phyloP scores from a whole-genome alignment of 2,888 invertebrate genomes.

The Chironomus tentans region DNA sequence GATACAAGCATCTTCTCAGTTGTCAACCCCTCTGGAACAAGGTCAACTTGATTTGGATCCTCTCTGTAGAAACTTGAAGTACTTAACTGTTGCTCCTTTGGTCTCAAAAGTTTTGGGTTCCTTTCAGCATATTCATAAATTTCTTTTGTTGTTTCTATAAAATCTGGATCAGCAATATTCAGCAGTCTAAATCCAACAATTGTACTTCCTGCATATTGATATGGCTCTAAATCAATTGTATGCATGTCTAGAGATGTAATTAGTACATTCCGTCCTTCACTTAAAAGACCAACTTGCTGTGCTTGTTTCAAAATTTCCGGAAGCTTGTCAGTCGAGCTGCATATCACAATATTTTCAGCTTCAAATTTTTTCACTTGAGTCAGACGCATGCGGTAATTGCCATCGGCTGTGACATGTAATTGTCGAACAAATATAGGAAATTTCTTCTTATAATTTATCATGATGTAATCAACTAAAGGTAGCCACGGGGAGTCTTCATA shows the following conservation, averaged over 20 bases:
- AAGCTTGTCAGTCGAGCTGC: conserved; percentile 77
- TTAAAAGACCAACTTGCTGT: conserved; percentile 95
- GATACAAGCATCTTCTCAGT: conserved; percentile 47
- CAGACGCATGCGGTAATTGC: conserved; percentile 57
- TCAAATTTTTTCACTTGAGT: conserved; percentile 59
- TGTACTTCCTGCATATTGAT: conserved; percentile 90
- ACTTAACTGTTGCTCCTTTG: too few species aligned
- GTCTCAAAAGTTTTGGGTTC: neutral
- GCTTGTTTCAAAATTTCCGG: conserved; percentile 84
- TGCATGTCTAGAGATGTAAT: conserved; percentile 88
- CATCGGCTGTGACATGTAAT: conserved; percentile 53
- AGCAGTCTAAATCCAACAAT: conserved; percentile 87
- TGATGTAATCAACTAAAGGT: conserved; percentile 7
- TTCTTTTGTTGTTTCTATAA: conserved; percentile 52
- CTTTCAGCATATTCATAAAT: neutral
- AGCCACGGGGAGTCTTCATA: conserved; percentile 53
- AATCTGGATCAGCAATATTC: conserved; percentile 69
- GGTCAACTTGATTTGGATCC: neutral
- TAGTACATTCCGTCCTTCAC: conserved; percentile 87
- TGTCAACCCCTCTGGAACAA: neutral
- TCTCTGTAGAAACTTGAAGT: neutral
- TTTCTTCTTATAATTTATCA: conserved; percentile 35
- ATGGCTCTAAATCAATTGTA: conserved; percentile 84
- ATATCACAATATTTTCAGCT: conserved; percentile 61
- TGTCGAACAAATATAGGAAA: conserved; percentile 52